These are phyloP conservation scores for Acanthurus tractus DNA, from an alignment of 2,797 vertebrate species.

Conservation along the genomic window DNA sequence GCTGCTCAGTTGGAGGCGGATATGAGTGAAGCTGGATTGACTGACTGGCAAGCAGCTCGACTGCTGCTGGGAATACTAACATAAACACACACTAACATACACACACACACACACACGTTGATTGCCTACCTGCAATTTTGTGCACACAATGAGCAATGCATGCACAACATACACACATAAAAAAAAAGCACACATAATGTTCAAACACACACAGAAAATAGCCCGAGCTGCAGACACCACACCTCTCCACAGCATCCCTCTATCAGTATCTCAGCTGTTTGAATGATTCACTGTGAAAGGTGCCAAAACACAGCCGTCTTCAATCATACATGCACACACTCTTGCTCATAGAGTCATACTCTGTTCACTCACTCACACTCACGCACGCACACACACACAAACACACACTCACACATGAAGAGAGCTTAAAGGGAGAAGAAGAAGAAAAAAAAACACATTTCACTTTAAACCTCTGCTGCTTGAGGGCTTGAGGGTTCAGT, in stretches of 20 bases:
- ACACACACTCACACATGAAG: constrained; percentile 16
- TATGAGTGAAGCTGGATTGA: constrained; percentile 72
- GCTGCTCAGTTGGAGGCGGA: constrained; percentile 76
- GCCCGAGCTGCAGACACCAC: constrained; percentile 22
- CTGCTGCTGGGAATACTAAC: constrained; percentile 81
- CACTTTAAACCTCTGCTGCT: constrained; percentile 53
- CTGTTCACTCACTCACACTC: constrained; percentile 26
- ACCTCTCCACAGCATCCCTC: constrained; percentile 53
- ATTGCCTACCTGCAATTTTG: constrained; percentile 35
- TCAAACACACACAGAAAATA: constrained; percentile 20
- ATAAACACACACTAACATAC: constrained; percentile 23
- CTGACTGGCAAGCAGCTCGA: constrained; percentile 73
- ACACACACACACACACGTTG: constrained; percentile 14
- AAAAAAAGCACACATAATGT: constrained; percentile 3
- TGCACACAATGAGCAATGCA: neutral
- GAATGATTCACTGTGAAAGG: constrained; percentile 60
- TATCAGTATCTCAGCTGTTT: constrained; percentile 52
- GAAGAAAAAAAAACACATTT: constrained; percentile 12
- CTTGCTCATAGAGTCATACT: neutral
- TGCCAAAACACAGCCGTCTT: constrained; percentile 61
- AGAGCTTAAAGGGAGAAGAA: constrained; percentile 33
- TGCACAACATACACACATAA: neutral
- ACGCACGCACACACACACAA: constrained; percentile 25
- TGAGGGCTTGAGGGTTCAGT: constrained; percentile 41
- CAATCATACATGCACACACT: constrained; percentile 52